Base-by-base conservation (phyloP, 92 coral and sea anemone genomes). In the Parazoanthus darwini region DNA sequence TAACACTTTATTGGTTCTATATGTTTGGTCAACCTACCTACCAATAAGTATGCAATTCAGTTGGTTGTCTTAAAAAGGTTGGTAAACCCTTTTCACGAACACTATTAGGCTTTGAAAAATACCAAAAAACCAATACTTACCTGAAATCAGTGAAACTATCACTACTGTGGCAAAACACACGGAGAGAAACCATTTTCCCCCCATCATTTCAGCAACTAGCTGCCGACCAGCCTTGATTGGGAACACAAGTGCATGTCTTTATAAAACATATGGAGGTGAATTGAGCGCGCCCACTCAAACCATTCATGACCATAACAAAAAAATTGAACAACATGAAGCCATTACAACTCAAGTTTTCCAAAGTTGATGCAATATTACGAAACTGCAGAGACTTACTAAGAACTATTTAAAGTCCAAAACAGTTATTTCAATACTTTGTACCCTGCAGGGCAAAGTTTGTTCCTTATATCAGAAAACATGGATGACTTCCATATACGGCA, bases 61-160 rank as follows among this genome's bases (percentile, higher is more conserved):
- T 63, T 9, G 15, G 20, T 36, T 36, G 9, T 23, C 80, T 76
- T 29, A 37, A 43, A 38, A 74, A 48, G 5, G 51, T 48, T 48
- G 11, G 51, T 44, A 48, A 5, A 36, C 46, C 20, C 46, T 18
- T 6, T 37, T 39, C 22, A 14, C 10, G 79, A 36, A 36, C 44
- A 50, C 25, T 5, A 36, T 37, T 22, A 37, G 20, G n/a, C 10
- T 14, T 11, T 37, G 39, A 36, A 63, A 63, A 63, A 23, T 23
- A 63, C 0, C 7, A 63, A 20, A n/a, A 23, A 63, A 18, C 35
- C 51, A 37, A 20, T 39, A 20, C 20, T 74, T 76, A 76, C 80
- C 80, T 76, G 80, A 14, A 39, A 76, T 76, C 26, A 76, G 54
- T 76, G 46, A 38, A 76, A 39, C n/a, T 25, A 76, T 39, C 80